phyloP scores from a whole-genome alignment of 2,888 invertebrate species.

The Trilocha varians region DNA sequence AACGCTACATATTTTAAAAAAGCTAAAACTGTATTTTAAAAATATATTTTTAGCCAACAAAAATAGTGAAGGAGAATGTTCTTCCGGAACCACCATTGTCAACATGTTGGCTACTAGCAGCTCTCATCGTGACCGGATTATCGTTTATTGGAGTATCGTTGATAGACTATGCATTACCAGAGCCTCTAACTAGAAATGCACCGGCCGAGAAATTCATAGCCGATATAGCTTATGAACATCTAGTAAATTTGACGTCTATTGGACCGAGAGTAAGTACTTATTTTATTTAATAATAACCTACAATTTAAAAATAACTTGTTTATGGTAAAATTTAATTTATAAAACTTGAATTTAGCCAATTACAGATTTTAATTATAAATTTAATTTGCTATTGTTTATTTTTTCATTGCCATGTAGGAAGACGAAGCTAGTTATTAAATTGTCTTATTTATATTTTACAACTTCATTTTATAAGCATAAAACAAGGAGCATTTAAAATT shows the following conservation, averaged over 20 bases:
- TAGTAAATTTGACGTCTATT: conserved; percentile 75
- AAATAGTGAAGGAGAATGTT: conserved; percentile 36
- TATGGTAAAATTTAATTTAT: too few relatives aligned
- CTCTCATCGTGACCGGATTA: conserved; percentile 63
- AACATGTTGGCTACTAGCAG: conserved; percentile 58
- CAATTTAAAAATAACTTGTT: background rate
- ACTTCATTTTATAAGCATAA: too few relatives aligned
- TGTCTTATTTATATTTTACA: too few relatives aligned
- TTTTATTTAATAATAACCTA: background rate
- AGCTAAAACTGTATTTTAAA: background rate
- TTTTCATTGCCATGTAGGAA: too few relatives aligned
- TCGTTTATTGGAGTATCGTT: conserved; percentile 63
- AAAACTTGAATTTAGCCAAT: too few relatives aligned
- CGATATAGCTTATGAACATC: conserved; percentile 76
- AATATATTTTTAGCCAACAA: conserved; percentile 1
- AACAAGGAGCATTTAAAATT: too few relatives aligned
- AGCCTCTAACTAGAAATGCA: conserved; percentile 41
- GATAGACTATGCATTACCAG: conserved; percentile 73
- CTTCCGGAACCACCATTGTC: conserved; percentile 22
- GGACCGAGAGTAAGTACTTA: conserved; percentile 71
- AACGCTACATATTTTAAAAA: background rate
- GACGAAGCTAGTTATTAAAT: too few relatives aligned
- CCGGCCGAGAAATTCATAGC: conserved; percentile 48
- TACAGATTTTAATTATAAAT: too few relatives aligned
- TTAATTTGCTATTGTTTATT: too few relatives aligned